Evolutionary conservation across 2,888 invertebrate species (phyloP).

Genomic region (Beris morrisii): DNA sequence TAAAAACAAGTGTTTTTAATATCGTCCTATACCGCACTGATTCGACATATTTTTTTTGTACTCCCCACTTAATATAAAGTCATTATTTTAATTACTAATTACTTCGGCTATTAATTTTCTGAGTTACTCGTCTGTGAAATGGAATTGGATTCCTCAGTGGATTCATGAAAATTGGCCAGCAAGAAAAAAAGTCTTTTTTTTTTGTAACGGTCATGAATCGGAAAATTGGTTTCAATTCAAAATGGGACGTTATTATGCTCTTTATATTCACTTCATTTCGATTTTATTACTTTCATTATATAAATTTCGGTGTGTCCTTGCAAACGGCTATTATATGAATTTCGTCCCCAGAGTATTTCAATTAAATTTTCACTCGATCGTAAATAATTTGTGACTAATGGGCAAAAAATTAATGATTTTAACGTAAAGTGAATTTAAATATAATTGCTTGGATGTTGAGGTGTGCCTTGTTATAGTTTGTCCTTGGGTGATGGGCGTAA

Average conservation of each 20-base stretch:
- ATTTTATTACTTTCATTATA: too few species aligned
- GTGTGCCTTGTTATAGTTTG: too few species aligned
- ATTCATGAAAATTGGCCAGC: conserved; percentile 15
- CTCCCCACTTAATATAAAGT: conserved; percentile 2
- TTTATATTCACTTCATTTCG: too few species aligned
- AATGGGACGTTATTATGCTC: conserved; percentile 17
- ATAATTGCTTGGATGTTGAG: too few species aligned
- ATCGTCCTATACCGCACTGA: background rate
- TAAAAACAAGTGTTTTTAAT: background rate
- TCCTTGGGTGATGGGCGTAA: too few species aligned
- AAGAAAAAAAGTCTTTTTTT: conserved; percentile 10
- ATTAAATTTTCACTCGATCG: too few species aligned
- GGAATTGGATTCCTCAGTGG: conserved; percentile 15
- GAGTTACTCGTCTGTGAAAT: conserved; percentile 25
- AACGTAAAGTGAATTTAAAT: too few species aligned
- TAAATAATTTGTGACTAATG: too few species aligned
- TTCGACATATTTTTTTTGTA: background rate
- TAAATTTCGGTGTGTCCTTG: too few species aligned
- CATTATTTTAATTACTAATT: conserved; percentile 27
- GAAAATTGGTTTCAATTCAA: conserved; percentile 20
- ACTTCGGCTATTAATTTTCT: conserved; percentile 25
- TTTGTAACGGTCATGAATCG: conserved; percentile 20
- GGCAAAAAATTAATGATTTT: too few species aligned
- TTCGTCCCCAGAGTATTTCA: too few species aligned
- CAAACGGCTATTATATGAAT: too few species aligned